Percentiles rank a stretch among this genome's conserved stretches.
phyloP scores from a whole-genome alignment of 2,888 invertebrate species.

The Priocnemis perturbator region DNA sequence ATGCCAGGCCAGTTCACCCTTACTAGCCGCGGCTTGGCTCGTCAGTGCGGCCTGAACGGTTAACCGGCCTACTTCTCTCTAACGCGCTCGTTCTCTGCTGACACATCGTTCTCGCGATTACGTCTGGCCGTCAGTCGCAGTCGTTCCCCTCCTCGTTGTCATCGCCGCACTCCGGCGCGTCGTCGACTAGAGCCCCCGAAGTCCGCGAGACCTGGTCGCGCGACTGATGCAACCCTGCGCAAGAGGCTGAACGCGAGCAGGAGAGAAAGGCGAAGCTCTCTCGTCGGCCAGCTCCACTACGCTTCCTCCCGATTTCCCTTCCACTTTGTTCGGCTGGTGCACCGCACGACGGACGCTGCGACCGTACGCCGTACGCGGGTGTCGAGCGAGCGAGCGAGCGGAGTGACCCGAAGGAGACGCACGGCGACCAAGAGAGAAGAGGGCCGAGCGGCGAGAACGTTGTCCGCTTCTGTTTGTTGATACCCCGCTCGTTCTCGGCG shows the following conservation, averaged over 20 bases:
- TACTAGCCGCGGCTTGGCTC: conserved; percentile 61
- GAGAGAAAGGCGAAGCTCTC: too few species aligned
- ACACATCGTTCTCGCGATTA: conserved; percentile 11
- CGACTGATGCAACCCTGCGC: conserved; percentile 14
- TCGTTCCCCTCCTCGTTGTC: background rate
- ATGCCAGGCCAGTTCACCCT: conserved; percentile 64
- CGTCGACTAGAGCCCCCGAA: too few species aligned
- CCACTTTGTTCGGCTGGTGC: too few species aligned
- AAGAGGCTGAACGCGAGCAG: conserved; percentile 22
- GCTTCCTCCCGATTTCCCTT: too few species aligned
- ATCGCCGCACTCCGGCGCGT: background rate
- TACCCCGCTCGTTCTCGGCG: background rate
- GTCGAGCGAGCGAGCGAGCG: conserved; percentile 1
- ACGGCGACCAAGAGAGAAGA: background rate
- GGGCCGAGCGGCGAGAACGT: background rate
- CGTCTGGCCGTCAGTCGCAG: conserved; percentile 9
- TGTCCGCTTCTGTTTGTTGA: too few species aligned
- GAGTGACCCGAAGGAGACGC: background rate
- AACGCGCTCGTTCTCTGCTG: conserved; percentile 8
- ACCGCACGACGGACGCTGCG: too few species aligned
- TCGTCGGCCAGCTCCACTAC: too few species aligned
- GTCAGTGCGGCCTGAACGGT: conserved; percentile 75
- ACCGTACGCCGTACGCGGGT: background rate
- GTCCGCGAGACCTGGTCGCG: too few species aligned
- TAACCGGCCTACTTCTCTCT: conserved; percentile 71